Evolutionary conservation across 1,140 invertebrate species (phyloP).

Genomic region (Rhizoglyphus robini): DNA sequence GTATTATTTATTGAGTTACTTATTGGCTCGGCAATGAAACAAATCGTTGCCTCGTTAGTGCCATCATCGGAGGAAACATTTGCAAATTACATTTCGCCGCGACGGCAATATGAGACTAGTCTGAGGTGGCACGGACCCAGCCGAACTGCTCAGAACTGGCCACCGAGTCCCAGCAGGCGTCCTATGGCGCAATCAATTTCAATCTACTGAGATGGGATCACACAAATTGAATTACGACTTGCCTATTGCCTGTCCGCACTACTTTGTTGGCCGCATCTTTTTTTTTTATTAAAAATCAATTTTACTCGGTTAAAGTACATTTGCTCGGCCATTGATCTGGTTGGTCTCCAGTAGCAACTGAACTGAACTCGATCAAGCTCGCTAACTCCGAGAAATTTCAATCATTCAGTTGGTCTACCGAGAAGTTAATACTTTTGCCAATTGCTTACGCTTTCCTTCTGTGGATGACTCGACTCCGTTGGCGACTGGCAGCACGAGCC

Average conservation of each 20-base stretch:
- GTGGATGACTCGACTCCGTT: too few species aligned
- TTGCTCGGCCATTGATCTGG: neutral
- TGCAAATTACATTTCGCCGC: neutral
- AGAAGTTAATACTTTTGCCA: too few species aligned
- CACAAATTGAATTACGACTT: conserved; percentile 3
- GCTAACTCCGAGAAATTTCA: too few species aligned
- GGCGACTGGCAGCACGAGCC: too few species aligned
- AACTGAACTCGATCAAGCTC: too few species aligned
- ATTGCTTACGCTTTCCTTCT: too few species aligned
- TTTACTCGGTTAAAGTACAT: neutral
- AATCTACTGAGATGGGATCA: neutral
- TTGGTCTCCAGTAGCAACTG: neutral
- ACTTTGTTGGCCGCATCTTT: neutral
- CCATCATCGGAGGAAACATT: conserved; percentile 13
- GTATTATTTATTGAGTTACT: neutral
- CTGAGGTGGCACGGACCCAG: too few species aligned
- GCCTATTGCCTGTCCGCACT: neutral
- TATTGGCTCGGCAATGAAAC: too few species aligned
- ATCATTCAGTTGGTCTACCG: too few species aligned
- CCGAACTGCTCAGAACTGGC: too few species aligned
- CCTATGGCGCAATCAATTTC: conserved; percentile 4
- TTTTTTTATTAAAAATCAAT: conserved; percentile 12
- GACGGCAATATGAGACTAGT: too few species aligned
- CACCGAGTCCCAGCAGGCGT: conserved; percentile 4
- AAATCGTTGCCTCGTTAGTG: conserved; percentile 8